Evolutionary conservation across 2,888 invertebrate genomes (phyloP).

Genomic region (Dryomyza anilis): DNA sequence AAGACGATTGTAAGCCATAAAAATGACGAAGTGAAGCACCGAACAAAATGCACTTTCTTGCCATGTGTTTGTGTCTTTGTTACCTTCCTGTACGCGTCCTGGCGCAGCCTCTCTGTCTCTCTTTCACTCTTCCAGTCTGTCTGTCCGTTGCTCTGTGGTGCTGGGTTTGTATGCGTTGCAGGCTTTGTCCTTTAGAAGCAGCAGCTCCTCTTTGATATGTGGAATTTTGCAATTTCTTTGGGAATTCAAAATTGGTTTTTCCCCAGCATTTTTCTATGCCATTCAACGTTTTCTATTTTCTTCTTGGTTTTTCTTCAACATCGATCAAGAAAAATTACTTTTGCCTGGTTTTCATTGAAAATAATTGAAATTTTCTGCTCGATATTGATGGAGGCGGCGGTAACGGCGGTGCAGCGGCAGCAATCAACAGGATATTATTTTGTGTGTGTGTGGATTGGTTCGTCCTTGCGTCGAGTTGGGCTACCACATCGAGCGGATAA

Average conservation of each 20-base stretch:
- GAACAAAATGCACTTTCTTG: not conserved
- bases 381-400: not conserved
- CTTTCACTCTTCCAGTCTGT: too few relatives aligned
- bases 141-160: too few relatives aligned
- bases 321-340: conserved; percentile 23
- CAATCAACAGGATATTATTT: not conserved
- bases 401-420: not conserved
- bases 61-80: not conserved
- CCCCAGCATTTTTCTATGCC: conserved; percentile 8
- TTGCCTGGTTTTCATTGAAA: conserved; percentile 21
- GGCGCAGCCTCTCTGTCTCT: not conserved
- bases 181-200: not conserved
- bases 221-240: conserved; percentile 23
- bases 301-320: conserved; percentile 6
- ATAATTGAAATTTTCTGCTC: conserved; percentile 18
- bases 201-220: not conserved
- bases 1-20: not conserved
- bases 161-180: not conserved
- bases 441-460: too few relatives aligned
- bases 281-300: conserved; percentile 24
- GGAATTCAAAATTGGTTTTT: conserved; percentile 19
- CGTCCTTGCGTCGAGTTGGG: too few relatives aligned
- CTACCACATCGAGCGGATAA: too few relatives aligned
- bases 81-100: not conserved
- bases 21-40: not conserved